Percentiles rank a stretch among this genome's conserved stretches.
phyloP scores from a whole-genome alignment of 2,797 vertebrate species.

The Chelidonichthys spinosus region DNA sequence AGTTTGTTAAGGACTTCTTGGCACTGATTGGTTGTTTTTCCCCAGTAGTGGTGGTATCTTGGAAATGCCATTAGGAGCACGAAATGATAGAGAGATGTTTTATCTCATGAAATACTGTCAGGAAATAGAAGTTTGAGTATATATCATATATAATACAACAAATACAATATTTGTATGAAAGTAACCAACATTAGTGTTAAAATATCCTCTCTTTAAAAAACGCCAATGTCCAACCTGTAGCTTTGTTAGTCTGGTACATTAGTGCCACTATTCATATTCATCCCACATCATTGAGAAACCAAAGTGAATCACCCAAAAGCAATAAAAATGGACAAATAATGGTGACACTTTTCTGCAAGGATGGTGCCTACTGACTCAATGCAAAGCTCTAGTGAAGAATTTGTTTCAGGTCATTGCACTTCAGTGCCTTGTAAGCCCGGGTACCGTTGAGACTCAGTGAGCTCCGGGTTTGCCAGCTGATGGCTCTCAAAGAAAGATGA shows the following conservation, averaged over 20 bases:
- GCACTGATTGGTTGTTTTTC: too few relatives aligned
- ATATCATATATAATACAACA: too few relatives aligned
- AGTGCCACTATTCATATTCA: conserved; percentile 21
- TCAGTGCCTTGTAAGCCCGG: conserved; percentile 18
- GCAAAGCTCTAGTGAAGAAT: conserved; percentile 8
- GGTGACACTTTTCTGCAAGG: background rate
- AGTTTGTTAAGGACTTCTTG: too few relatives aligned
- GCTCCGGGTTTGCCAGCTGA: conserved; percentile 2
- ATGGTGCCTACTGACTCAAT: conserved; percentile 11
- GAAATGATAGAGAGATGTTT: too few relatives aligned
- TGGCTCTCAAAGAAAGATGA: conserved; percentile 8
- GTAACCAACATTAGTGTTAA: background rate
- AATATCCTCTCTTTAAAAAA: background rate
- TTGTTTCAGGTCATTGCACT: conserved; percentile 29
- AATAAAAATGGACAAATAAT: conserved; percentile 19
- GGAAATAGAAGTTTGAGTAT: too few relatives aligned
- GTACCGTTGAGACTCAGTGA: conserved; percentile 22
- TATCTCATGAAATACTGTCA: too few relatives aligned
- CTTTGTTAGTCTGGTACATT: conserved; percentile 6
- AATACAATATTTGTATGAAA: too few relatives aligned
- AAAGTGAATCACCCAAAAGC: conserved; percentile 2
- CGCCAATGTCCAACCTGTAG: background rate
- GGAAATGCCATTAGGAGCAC: too few relatives aligned
- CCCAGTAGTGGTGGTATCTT: too few relatives aligned
- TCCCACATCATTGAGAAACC: conserved; percentile 9